phyloP scores from a whole-genome alignment of 2,888 invertebrate species.

The Lochmaea capreae region DNA sequence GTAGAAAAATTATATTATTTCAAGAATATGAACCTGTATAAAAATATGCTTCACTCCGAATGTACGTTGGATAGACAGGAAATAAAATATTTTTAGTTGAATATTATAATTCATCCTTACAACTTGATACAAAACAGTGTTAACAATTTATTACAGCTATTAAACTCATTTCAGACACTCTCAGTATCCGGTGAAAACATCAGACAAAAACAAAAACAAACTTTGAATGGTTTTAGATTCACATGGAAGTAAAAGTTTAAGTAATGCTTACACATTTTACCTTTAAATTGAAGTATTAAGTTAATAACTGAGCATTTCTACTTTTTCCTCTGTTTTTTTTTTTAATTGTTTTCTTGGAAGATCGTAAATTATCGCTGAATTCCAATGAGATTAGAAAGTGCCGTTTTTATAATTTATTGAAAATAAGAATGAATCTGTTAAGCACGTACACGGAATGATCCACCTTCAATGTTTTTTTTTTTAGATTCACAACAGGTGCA shows the following conservation, averaged over 20 bases:
- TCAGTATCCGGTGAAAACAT: conserved; percentile 12
- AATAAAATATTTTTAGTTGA: no score
- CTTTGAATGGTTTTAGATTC: neutral
- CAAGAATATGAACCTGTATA: no score
- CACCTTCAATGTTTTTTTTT: neutral
- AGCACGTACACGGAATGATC: no score
- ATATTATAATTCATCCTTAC: neutral
- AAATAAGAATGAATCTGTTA: no score
- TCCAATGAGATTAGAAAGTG: neutral
- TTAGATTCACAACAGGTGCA: no score
- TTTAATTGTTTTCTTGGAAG: neutral
- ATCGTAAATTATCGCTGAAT: neutral
- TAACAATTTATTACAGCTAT: neutral
- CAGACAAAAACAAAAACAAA: conserved; percentile 6
- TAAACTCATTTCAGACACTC: neutral
- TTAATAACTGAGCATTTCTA: neutral
- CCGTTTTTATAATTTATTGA: neutral
- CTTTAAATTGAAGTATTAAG: neutral
- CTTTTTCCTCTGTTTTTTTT: neutral
- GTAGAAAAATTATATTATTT: no score
- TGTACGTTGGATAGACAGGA: no score
- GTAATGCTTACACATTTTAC: neutral
- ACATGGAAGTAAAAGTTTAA: conserved; percentile 1
- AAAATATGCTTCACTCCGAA: no score
- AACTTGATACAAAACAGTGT: neutral